phyloP scores from a whole-genome alignment of 2,888 invertebrate genomes.

The Leptogaster cylindrica region DNA sequence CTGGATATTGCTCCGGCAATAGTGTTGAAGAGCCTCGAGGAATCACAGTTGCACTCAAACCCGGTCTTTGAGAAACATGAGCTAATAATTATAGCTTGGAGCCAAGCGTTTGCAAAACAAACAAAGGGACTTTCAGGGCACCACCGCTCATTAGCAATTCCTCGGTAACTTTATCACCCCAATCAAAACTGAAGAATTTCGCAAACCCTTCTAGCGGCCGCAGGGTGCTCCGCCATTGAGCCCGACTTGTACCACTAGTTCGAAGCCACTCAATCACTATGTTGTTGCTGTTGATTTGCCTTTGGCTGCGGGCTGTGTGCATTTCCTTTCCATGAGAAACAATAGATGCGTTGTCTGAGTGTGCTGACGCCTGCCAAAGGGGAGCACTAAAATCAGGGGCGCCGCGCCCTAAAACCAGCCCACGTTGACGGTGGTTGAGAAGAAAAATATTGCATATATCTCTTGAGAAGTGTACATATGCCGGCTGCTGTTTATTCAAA shows the following conservation, averaged over 20 bases:
- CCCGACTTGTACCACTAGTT: too few species aligned
- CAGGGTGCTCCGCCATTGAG: neutral
- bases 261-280: too few species aligned
- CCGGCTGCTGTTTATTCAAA: slow-evolving; percentile 27
- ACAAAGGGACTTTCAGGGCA: slow-evolving; percentile 1
- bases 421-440: neutral
- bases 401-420: neutral
- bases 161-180: slow-evolving; percentile 31
- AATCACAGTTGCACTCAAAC: neutral
- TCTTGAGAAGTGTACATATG: slow-evolving; percentile 22
- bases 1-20: too few species aligned
- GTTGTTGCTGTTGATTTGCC: slow-evolving; percentile 14
- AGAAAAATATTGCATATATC: neutral
- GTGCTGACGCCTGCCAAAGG: neutral
- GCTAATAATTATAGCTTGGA: slow-evolving; percentile 14
- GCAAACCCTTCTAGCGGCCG: neutral
- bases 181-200: neutral
- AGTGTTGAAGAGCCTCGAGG: neutral
- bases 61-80: slow-evolving; percentile 8
- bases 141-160: slow-evolving; percentile 19
- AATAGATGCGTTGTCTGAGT: neutral
- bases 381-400: neutral
- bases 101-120: slow-evolving; percentile 14
- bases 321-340: neutral
- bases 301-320: slow-evolving; percentile 9